Base-by-base conservation (phyloP, 2,113 vertebrate species). In the Thomomys bottae region DNA sequence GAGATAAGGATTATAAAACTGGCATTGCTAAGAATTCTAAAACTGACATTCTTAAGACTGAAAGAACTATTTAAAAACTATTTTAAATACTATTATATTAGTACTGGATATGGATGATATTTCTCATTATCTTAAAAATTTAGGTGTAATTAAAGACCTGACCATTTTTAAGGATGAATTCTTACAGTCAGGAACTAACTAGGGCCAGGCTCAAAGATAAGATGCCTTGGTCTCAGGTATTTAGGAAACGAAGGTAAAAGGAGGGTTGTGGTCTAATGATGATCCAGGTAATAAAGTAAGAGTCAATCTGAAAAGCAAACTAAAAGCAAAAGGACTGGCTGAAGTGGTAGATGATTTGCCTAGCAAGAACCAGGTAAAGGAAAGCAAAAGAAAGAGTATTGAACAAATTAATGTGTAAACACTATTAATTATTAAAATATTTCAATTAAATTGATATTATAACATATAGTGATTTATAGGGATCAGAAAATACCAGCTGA, bases 401-500 rank as follows among this genome's bases (percentile, higher is more conserved):
- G 89, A 88, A 23, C 63, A n/a, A 76, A 80, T 78, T 68, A 70
- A 81, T 12, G 24, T 40, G 30, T 14, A 64, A 54, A 64, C n/a
- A 59, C 1, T 59, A 85, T 36, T 68, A 17, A 61, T 32, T 89
- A 86, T 64, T 24, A 61, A 84, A 88, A 78, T 9, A 70, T 67
- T 78, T 82, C 24, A 71, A 24, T 42, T 87, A 32, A 72, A 86
- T 57, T 68, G 40, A 3, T 64, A 49, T 71, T 68, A 76, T 24
- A 68, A 75, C 12, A 84, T 38, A 83, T 0, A 42, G 49, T 7
- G 61, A 86, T 34, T 67, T 61, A 21, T 66, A 83, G 89, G 70
- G 63, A 86, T 68, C 67, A 92, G 61, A 94, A 93, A 79, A 80
- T 49, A 68, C 17, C 81, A 84, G 32, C 26, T 24, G 87, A 54